phyloP scores from a whole-genome alignment of 2,113 vertebrate species.

The Amazona guildingii region DNA sequence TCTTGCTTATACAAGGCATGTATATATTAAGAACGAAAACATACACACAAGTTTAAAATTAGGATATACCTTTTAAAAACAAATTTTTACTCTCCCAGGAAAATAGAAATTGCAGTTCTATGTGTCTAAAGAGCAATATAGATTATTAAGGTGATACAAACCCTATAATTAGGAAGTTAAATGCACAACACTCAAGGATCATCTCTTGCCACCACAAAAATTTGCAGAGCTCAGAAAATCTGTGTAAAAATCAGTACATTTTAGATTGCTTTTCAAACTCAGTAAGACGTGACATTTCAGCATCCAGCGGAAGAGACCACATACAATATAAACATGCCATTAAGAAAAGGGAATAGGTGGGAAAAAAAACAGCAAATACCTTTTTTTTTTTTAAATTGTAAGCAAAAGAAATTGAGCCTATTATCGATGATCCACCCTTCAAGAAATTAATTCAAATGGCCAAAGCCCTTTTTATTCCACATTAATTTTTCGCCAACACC shows the following conservation, averaged over 20 bases:
- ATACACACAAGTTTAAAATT: slow-evolving; percentile 68
- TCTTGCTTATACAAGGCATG: slow-evolving; percentile 80
- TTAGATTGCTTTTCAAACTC: slow-evolving; percentile 58
- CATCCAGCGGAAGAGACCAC: slow-evolving; percentile 76
- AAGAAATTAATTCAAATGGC: slow-evolving; percentile 87
- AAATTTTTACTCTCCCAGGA: slow-evolving; percentile 5
- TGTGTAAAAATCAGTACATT: slow-evolving; percentile 40
- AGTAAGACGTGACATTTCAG: slow-evolving; percentile 59
- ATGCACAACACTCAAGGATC: background rate
- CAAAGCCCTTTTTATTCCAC: slow-evolving; percentile 81
- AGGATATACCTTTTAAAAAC: slow-evolving; percentile 62
- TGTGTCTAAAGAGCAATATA: slow-evolving; percentile 12
- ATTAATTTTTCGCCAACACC: slow-evolving; percentile 88
- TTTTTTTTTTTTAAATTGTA: slow-evolving; percentile 66
- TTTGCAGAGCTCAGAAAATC: slow-evolving; percentile 34
- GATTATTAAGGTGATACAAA: background rate
- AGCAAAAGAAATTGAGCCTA: slow-evolving; percentile 84
- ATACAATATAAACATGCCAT: slow-evolving; percentile 72
- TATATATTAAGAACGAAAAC: slow-evolving; percentile 78
- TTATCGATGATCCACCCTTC: slow-evolving; percentile 86
- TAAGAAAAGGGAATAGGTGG: slow-evolving; percentile 79
- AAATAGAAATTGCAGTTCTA: slow-evolving; percentile 22
- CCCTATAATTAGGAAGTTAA: slow-evolving; percentile 1
- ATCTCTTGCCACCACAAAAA: background rate
- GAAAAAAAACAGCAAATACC: slow-evolving; percentile 74